phyloP scores from a whole-genome alignment of 2,888 invertebrate species.

The Schizotus pectinicornis region DNA sequence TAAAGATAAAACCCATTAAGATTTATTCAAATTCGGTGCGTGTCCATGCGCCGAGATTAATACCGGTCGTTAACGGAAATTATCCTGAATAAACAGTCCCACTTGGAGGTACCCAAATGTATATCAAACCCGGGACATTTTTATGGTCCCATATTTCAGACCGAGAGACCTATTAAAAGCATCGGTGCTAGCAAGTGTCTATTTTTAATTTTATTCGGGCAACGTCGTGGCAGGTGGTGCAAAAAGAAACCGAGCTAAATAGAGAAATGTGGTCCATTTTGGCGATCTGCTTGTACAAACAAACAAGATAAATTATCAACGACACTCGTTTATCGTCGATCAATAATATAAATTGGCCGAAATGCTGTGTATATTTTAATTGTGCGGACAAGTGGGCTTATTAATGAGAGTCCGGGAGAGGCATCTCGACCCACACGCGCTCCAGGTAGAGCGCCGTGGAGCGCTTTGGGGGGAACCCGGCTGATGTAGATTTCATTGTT shows the following conservation, averaged over 20 bases:
- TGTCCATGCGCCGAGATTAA: conserved; percentile 9
- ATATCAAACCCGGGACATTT: conserved; percentile 39
- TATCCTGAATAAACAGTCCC: conserved; percentile 12
- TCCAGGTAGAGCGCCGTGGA: conserved; percentile 44
- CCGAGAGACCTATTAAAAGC: conserved; percentile 34
- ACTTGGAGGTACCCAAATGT: conserved; percentile 35
- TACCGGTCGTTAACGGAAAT: conserved; percentile 19
- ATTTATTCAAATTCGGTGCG: neutral
- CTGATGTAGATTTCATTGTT: conserved; percentile 37
- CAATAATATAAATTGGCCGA: conserved; percentile 60
- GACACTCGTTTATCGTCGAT: conserved; percentile 55
- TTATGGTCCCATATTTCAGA: conserved; percentile 41
- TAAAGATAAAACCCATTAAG: neutral
- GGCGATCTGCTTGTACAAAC: conserved; percentile 44
- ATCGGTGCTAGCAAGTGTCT: conserved; percentile 29
- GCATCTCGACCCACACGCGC: conserved; percentile 52
- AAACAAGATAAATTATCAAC: conserved; percentile 53
- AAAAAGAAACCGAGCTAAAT: conserved; percentile 22
- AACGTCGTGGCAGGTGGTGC: conserved; percentile 34
- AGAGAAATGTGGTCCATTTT: conserved; percentile 42
- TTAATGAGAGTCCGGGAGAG: conserved; percentile 54
- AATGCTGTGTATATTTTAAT: conserved; percentile 60
- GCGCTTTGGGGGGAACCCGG: conserved; percentile 32
- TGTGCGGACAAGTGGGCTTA: conserved; percentile 59
- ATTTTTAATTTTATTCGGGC: conserved; percentile 39